Evolutionary conservation across 1,140 invertebrate species (phyloP).

Genomic region (Idris sp.): DNA sequence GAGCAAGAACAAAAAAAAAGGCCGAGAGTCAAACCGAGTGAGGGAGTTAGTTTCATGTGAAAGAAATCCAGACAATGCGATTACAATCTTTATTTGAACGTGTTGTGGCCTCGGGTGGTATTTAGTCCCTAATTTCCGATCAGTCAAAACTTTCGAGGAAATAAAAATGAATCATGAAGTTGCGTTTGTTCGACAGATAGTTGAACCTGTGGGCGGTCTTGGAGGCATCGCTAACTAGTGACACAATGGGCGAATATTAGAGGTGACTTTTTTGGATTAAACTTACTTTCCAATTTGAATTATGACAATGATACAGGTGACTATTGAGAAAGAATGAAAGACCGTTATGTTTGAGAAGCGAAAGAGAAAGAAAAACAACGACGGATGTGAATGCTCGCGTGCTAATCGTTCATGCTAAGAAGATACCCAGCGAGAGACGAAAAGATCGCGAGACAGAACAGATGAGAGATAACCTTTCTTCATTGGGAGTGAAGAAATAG

Average conservation of each 20-base stretch:
- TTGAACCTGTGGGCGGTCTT: constrained; percentile 68
- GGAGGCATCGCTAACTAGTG: constrained; percentile 70
- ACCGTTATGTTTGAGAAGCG: background rate
- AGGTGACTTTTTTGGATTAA: constrained; percentile 54
- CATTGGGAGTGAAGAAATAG: constrained; percentile 71
- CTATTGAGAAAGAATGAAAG: constrained; percentile 15
- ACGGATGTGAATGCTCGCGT: constrained; percentile 50
- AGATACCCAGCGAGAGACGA: constrained; percentile 58
- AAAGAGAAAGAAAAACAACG: constrained; percentile 17
- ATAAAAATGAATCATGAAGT: constrained; percentile 69
- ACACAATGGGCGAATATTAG: constrained; percentile 71
- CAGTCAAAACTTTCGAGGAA: constrained; percentile 74
- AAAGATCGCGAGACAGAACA: constrained; percentile 66
- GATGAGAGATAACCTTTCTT: constrained; percentile 73
- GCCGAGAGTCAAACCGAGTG: constrained; percentile 22
- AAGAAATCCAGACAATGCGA: constrained; percentile 63
- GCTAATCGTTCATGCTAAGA: constrained; percentile 61
- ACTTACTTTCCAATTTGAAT: constrained; percentile 37
- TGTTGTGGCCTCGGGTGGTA: constrained; percentile 72
- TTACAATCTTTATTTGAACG: constrained; percentile 74
- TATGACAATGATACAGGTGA: constrained; percentile 44
- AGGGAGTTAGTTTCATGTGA: constrained; percentile 51
- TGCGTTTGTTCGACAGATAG: constrained; percentile 45
- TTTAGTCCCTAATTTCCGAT: constrained; percentile 77
- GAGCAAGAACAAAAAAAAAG: no score